These are phyloP conservation scores for Streptopelia turtur DNA, from an alignment of 2,797 vertebrate species.

Conservation along the genomic window DNA sequence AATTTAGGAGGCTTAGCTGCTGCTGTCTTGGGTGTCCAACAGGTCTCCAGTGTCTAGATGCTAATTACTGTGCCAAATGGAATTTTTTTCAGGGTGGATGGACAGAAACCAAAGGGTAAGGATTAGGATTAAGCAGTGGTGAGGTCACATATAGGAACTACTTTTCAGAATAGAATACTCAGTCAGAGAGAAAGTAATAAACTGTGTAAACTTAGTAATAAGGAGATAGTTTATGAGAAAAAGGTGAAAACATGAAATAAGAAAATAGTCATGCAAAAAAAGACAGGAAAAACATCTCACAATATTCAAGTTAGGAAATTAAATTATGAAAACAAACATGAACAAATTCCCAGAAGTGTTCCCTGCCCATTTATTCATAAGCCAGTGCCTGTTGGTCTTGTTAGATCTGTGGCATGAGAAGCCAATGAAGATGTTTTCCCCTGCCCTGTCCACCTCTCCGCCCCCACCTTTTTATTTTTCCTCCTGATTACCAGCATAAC, in stretches of 20 bases:
- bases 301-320: not conserved
- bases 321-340: not conserved
- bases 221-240: not conserved
- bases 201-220: not conserved
- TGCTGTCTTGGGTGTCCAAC: not conserved
- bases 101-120: not conserved
- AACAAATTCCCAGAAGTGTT: not conserved
- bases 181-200: not conserved
- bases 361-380: not conserved
- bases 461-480: too few species aligned
- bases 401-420: not conserved
- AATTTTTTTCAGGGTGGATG: not conserved
- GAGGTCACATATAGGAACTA: not conserved
- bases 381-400: not conserved
- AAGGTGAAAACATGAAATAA: not conserved
- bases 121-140: not conserved
- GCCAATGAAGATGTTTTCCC: not conserved
- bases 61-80: not conserved
- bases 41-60: not conserved
- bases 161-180: not conserved
- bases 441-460: not conserved
- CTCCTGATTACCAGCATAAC: not conserved
- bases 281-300: not conserved
- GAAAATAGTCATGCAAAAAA: not conserved
- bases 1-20: not conserved